These are phyloP conservation scores for Zaprionus vittiger DNA, from an alignment of 1,140 invertebrate species.

Conservation along the genomic window DNA sequence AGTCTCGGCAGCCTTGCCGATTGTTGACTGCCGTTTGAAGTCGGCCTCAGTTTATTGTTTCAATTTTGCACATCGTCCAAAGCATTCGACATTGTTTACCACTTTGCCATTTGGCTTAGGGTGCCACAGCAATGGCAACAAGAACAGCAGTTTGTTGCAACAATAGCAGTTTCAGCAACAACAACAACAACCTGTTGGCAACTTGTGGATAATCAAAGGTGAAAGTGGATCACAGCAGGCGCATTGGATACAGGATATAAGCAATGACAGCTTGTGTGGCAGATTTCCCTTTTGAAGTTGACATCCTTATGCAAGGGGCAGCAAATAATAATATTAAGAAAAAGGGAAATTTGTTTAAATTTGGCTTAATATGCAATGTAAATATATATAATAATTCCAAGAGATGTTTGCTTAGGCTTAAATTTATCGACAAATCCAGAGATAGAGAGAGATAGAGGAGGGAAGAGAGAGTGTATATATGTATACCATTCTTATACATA, in stretches of 20 bases:
- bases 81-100: conserved; percentile 77
- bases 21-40: conserved; percentile 42
- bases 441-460: no score
- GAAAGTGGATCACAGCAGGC: neutral
- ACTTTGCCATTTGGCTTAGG: conserved; percentile 75
- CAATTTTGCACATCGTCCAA: conserved; percentile 69
- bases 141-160: conserved; percentile 1
- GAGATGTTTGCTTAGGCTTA: no score
- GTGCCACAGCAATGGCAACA: conserved; percentile 24
- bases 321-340: no score
- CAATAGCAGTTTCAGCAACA: conserved; percentile 6
- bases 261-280: neutral
- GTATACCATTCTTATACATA: neutral
- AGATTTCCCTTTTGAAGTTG: neutral
- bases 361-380: no score
- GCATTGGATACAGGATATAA: neutral
- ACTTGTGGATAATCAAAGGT: neutral
- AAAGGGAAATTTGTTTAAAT: no score
- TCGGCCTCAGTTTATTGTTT: conserved; percentile 70
- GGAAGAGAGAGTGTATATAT: neutral
- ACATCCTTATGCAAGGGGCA: neutral
- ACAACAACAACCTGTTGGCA: conserved; percentile 7
- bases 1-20: conserved; percentile 41
- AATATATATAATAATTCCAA: no score
- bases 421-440: no score